Percentiles rank a stretch among this genome's conserved stretches.
These are phyloP conservation scores for Grammomys dolichurus DNA, from an alignment of 2,113 vertebrate genomes.

Conservation along the genomic window DNA sequence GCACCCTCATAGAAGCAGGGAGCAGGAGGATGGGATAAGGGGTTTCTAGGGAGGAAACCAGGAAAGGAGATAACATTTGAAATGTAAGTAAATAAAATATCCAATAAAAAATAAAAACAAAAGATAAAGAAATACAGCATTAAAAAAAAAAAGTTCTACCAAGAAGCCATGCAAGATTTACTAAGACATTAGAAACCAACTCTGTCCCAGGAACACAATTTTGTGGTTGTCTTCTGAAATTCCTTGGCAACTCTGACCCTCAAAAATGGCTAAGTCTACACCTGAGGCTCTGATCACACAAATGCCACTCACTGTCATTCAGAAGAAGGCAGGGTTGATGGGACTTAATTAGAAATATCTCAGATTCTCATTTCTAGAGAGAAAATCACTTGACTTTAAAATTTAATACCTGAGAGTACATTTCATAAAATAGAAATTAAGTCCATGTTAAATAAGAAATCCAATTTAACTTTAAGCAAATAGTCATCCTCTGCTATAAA, in stretches of 20 bases:
- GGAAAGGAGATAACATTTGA: too few species aligned
- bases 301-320: not conserved
- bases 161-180: not conserved
- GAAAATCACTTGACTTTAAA: not conserved
- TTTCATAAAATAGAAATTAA: conserved; percentile 36
- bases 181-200: not conserved
- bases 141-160: not conserved
- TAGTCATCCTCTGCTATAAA: not conserved
- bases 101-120: too few species aligned
- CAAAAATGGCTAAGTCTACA: not conserved
- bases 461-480: conserved; percentile 44
- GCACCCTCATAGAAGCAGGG: too few species aligned
- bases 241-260: not conserved
- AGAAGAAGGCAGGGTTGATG: not conserved
- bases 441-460: not conserved
- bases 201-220: not conserved
- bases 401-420: not conserved
- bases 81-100: too few species aligned
- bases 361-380: not conserved
- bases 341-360: conserved; percentile 7
- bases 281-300: not conserved
- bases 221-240: not conserved
- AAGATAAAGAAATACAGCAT: too few species aligned
- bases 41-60: too few species aligned
- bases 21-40: too few species aligned